Evolutionary conservation across 2,797 vertebrate species (phyloP), one percentile per base, ranked within the genome.

Genomic region (Spinibarbus caldwelli): DNA sequence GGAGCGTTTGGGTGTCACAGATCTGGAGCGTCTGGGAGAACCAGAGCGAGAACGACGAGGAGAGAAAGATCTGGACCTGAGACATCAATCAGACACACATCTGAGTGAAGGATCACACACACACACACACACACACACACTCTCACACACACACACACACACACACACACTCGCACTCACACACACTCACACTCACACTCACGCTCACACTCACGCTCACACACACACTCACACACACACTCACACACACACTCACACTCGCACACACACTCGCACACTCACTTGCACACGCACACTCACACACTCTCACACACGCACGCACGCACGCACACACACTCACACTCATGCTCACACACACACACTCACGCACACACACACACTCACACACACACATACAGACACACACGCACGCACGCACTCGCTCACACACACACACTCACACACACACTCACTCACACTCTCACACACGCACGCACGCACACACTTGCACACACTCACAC

Each of bases 61-160:
- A 86, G 96, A 96, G 87, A 92, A 93, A 31, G 96, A 97, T 86
- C 96, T 95, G 85, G 96, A 97, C 86, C 96, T 96, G 90, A 67
- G 93, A 89, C 67, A 75, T 4, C 5, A 29, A 34, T 8, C 5
- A 45, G 34, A 64, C 34, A 79, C 7, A 68, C 38, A 66, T 45
- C n/a, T 64, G 47, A 36, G 6, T 36, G 29, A 73, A 4, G 14
- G 31, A 66, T 23, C 57, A 2, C 7, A 49, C n/a, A 34, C 47
- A 57, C 17, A 49, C 41, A 47, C 7, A 70, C 34, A n/a, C 15
- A 12, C 59, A 6, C 57, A 59, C 57, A 0, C 23, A n/a, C 9
- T 5, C 23, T 5, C 10, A 1, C 9, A n/a, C 9, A 11, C 0
- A 5, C 54, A 8, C 26, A 70, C 93, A 83, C 15, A 95, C 96